These are phyloP conservation scores for Hozukius guyotensis DNA, from an alignment of 2,797 vertebrate genomes.

Conservation along the genomic window DNA sequence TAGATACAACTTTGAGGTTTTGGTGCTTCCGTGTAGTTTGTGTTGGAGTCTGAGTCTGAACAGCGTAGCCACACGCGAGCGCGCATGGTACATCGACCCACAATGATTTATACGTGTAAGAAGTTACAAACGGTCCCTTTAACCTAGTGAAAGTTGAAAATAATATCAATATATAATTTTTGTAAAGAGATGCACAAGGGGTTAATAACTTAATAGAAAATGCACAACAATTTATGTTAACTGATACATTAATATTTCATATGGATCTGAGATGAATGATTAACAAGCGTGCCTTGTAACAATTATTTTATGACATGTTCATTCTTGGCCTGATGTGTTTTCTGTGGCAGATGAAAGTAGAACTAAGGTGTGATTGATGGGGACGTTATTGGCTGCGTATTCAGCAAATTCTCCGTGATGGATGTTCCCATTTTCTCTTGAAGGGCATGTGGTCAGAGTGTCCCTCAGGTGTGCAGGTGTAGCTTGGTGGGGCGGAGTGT, in stretches of 20 bases:
- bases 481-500: not conserved
- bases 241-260: slow-evolving; percentile 27
- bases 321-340: not conserved
- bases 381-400: not conserved
- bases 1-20: too few species aligned
- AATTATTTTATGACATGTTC: not conserved
- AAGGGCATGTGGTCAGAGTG: not conserved
- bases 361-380: slow-evolving; percentile 19
- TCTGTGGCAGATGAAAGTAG: not conserved
- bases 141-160: not conserved
- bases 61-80: too few species aligned
- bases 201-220: not conserved
- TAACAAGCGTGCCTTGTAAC: not conserved
- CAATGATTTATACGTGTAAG: too few species aligned
- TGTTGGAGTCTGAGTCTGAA: too few species aligned
- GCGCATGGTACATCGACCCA: too few species aligned
- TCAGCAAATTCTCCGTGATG: not conserved
- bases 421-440: not conserved
- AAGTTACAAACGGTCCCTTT: too few species aligned
- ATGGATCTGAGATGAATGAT: not conserved
- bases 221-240: not conserved
- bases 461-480: not conserved
- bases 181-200: not conserved
- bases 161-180: not conserved
- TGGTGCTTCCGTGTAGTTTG: too few species aligned